Percentiles rank a stretch among this genome's conserved stretches.
These are phyloP conservation scores for Pygmarrhopalites habei DNA, from an alignment of 1,140 invertebrate species.

Conservation along the genomic window DNA sequence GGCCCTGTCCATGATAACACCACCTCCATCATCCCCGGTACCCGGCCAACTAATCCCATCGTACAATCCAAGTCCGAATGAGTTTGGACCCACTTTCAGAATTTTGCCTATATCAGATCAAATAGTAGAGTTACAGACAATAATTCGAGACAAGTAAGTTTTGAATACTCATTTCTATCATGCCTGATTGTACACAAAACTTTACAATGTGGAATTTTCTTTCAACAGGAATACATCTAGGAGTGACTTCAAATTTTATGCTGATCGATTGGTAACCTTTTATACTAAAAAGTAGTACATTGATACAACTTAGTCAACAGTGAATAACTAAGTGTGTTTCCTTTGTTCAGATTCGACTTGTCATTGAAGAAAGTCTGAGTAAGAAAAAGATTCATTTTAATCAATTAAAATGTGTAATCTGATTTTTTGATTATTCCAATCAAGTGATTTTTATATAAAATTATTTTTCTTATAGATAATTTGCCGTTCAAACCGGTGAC, in stretches of 20 bases:
- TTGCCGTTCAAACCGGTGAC: conserved; percentile 82
- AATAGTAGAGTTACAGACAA: conserved; percentile 88
- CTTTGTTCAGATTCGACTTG: conserved; percentile 67
- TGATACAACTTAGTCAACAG: not conserved
- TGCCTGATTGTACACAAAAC: too few species aligned
- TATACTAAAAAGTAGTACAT: conserved; percentile 14
- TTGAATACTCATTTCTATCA: too few species aligned
- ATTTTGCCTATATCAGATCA: conserved; percentile 75
- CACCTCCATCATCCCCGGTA: conserved; percentile 24
- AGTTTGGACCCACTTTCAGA: conserved; percentile 73
- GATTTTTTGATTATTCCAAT: too few species aligned
- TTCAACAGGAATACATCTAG: conserved; percentile 73
- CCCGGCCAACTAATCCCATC: conserved; percentile 1
- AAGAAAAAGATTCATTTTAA: too few species aligned
- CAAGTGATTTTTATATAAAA: too few species aligned
- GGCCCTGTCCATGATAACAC: conserved; percentile 3
- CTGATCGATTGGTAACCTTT: conserved; percentile 70
- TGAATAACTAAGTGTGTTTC: conserved; percentile 8
- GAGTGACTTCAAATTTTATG: conserved; percentile 97
- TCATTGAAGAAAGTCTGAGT: conserved; percentile 97
- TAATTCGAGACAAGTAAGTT: conserved; percentile 84
- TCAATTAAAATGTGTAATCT: too few species aligned
- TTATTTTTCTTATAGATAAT: too few species aligned
- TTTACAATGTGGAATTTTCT: not conserved
- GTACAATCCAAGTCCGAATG: conserved; percentile 43